Evolutionary conservation across 2,113 vertebrate species (phyloP).

Genomic region (Dicaeum eximium): DNA sequence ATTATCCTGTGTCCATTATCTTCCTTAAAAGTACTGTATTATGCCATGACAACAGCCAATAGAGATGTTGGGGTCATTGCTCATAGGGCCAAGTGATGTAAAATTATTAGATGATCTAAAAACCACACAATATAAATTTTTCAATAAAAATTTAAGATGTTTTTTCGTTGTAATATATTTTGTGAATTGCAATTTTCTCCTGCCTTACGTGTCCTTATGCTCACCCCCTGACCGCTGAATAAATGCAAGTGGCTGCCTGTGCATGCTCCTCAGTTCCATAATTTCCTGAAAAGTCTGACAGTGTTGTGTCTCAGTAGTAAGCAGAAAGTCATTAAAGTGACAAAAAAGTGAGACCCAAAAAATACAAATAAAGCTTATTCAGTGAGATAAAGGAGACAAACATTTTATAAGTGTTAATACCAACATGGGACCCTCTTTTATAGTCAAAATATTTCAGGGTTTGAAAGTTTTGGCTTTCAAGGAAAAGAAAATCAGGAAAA

Average conservation of each 20-base stretch:
- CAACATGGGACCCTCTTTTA: neutral
- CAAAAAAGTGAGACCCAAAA: neutral
- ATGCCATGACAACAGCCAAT: neutral
- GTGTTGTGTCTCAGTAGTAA: neutral
- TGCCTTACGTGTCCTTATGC: neutral
- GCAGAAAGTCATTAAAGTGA: neutral
- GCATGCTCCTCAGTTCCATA: neutral
- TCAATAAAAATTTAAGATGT: neutral
- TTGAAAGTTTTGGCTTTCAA: neutral
- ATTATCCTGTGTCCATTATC: neutral
- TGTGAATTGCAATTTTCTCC: neutral
- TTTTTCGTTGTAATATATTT: neutral
- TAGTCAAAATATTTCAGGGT: neutral
- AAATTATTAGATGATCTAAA: neutral
- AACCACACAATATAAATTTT: neutral
- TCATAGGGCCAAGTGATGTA: neutral
- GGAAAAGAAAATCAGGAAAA: neutral
- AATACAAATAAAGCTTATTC: neutral
- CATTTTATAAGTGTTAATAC: neutral
- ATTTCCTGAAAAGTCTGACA: neutral
- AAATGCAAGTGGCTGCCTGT: neutral
- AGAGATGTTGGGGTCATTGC: neutral
- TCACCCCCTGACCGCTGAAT: accelerated
- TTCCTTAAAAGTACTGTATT: neutral
- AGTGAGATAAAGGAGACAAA: neutral